A percentile compares a stretch with the other conserved stretches of the same genome.
phyloP scores from a whole-genome alignment of 2,888 invertebrate genomes.

The Drosophila koepferae region DNA sequence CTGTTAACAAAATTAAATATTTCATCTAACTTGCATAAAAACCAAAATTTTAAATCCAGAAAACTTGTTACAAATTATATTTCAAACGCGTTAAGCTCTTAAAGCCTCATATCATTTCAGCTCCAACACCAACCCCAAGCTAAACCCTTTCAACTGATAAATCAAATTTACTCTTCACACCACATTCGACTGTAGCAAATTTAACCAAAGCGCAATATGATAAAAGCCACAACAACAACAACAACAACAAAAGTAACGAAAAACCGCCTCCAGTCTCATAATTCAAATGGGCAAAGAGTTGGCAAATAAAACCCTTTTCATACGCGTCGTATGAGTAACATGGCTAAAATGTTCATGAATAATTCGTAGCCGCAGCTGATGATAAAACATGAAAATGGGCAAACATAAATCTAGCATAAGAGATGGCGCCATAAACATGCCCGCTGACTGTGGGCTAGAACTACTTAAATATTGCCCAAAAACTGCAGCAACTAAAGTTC shows the following conservation, averaged over 20 bases:
- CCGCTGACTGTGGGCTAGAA: not conserved
- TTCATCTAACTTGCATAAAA: not conserved
- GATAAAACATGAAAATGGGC: conserved; percentile 78
- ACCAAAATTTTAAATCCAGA: not conserved
- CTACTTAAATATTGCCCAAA: conserved; percentile 65
- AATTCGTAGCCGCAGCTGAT: conserved; percentile 80
- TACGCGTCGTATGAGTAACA: conserved; percentile 76
- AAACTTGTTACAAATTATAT: not conserved
- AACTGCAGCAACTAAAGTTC: conserved; percentile 54
- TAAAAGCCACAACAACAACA: conserved; percentile 47
- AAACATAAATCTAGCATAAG: conserved; percentile 67
- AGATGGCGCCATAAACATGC: conserved; percentile 65
- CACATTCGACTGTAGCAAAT: conserved; percentile 47
- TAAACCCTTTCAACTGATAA: conserved; percentile 43
- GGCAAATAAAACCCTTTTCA: conserved; percentile 65
- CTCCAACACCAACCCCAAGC: not conserved
- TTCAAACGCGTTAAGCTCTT: not conserved
- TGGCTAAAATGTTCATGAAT: conserved; percentile 76
- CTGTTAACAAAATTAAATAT: not conserved
- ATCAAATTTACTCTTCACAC: conserved; percentile 74
- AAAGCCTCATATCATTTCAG: not conserved
- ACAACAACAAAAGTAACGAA: conserved; percentile 16
- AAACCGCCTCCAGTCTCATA: conserved; percentile 54
- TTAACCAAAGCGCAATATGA: conserved; percentile 49
- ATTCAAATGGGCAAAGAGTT: conserved; percentile 54